Percentiles rank a stretch among this genome's conserved stretches.
phyloP scores from a whole-genome alignment of 2,888 invertebrate species.

The Papilio gigon region DNA sequence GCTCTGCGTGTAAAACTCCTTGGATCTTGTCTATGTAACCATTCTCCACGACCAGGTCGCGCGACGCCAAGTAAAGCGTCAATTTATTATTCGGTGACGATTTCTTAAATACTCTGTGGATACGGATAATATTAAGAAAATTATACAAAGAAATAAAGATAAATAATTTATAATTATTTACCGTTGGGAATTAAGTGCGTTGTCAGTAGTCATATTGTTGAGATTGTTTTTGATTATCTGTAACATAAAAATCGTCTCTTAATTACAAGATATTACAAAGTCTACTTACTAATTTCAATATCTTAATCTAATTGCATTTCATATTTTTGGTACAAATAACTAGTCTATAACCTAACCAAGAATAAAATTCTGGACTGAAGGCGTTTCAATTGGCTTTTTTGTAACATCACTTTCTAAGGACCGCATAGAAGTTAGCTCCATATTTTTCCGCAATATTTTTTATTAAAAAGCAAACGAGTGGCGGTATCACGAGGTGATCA shows the following conservation, averaged over 20 bases:
- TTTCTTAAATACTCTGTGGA: conserved; percentile 90
- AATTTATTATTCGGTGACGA: conserved; percentile 92
- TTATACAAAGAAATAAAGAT: neutral
- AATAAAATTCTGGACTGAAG: too few species aligned
- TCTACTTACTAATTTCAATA: too few species aligned
- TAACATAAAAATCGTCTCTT: conserved; percentile 2
- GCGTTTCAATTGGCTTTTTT: too few species aligned
- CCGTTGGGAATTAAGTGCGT: conserved; percentile 75
- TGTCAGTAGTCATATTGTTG: conserved; percentile 68
- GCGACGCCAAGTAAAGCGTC: conserved; percentile 90
- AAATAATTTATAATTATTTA: conserved; percentile 48
- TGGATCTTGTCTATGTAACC: conserved; percentile 90
- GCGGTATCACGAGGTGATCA: too few species aligned
- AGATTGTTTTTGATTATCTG: conserved; percentile 23
- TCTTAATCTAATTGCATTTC: too few species aligned
- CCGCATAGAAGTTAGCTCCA: too few species aligned
- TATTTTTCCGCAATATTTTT: too few species aligned
- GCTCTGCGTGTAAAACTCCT: conserved; percentile 96
- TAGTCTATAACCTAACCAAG: too few species aligned
- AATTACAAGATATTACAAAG: neutral
- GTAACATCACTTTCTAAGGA: too few species aligned
- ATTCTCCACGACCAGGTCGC: conserved; percentile 90
- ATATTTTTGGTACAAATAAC: too few species aligned
- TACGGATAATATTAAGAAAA: conserved; percentile 25
- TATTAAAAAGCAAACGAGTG: too few species aligned